A percentile compares a stretch with the other conserved stretches of the same genome.
Evolutionary conservation across 2,797 vertebrate genomes (phyloP).

Genomic region (Phrynocephalus vlangalii): DNA sequence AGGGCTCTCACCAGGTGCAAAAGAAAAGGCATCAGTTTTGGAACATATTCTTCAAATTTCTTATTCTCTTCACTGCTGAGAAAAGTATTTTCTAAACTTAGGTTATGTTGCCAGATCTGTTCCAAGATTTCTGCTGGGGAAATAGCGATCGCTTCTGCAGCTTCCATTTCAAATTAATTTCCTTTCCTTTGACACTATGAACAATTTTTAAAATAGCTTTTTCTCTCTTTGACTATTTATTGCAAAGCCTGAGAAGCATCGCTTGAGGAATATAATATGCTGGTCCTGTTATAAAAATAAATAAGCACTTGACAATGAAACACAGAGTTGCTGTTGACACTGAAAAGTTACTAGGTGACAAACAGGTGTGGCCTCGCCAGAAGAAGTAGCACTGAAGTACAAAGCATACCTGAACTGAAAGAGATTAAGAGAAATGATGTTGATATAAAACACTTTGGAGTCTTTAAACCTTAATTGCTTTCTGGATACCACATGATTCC

Average conservation of each 20-base stretch:
- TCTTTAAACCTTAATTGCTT: not conserved
- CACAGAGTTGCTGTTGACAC: slow-evolving; percentile 70
- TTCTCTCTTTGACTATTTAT: not conserved
- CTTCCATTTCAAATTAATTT: slow-evolving; percentile 58
- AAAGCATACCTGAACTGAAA: not conserved
- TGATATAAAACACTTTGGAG: not conserved
- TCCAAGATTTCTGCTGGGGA: slow-evolving; percentile 68
- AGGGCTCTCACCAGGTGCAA: slow-evolving; percentile 69
- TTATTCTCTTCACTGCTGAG: slow-evolving; percentile 50
- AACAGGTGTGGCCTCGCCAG: slow-evolving; percentile 61
- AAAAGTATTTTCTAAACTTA: slow-evolving; percentile 50
- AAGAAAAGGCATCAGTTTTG: slow-evolving; percentile 59
- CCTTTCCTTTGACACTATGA: slow-evolving; percentile 31
- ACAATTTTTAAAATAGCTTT: not conserved
- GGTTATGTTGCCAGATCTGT: slow-evolving; percentile 71
- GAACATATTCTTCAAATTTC: slow-evolving; percentile 24
- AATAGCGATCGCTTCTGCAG: slow-evolving; percentile 50
- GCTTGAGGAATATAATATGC: not conserved
- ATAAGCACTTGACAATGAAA: slow-evolving; percentile 32
- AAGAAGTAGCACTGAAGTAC: not conserved
- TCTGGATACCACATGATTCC: not conserved
- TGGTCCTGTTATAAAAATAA: not conserved
- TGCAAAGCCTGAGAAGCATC: not conserved
- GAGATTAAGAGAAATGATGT: slow-evolving; percentile 4
- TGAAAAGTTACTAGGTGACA: slow-evolving; percentile 78